These are phyloP conservation scores for Pseudorasbora parva DNA, from an alignment of 2,113 vertebrate species.

Conservation along the genomic window DNA sequence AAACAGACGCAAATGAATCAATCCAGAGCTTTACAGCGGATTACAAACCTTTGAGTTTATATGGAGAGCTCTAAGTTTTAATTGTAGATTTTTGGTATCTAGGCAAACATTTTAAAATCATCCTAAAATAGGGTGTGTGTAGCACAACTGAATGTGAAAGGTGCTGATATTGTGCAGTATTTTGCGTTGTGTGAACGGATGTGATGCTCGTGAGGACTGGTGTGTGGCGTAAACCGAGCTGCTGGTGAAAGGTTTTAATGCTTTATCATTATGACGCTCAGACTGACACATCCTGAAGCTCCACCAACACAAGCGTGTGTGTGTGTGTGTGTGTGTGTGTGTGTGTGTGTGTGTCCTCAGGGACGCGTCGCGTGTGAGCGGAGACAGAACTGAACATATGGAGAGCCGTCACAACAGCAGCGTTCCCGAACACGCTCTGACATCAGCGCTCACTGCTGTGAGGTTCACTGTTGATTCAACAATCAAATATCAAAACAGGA, in stretches of 20 bases:
- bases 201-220: neutral
- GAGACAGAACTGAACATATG: conserved; percentile 47
- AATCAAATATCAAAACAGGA: neutral
- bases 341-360: neutral
- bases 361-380: conserved; percentile 1
- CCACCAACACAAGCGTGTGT: neutral
- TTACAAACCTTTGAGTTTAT: no score
- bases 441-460: neutral
- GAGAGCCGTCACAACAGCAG: conserved; percentile 24
- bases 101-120: no score
- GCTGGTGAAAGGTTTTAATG: neutral
- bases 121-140: no score
- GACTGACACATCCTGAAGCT: neutral
- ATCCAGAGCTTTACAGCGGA: no score
- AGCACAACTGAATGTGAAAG: no score
- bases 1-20: no score
- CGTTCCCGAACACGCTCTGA: neutral
- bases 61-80: no score
- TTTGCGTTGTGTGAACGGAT: no score
- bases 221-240: neutral
- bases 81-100: no score
- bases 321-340: no score
- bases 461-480: neutral
- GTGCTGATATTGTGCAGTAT: no score
- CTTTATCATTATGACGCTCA: conserved; percentile 3